Percentiles rank a stretch among this genome's conserved stretches.
Evolutionary conservation across 2,113 vertebrate species (phyloP).

Genomic region (Sphyrna mokarran): DNA sequence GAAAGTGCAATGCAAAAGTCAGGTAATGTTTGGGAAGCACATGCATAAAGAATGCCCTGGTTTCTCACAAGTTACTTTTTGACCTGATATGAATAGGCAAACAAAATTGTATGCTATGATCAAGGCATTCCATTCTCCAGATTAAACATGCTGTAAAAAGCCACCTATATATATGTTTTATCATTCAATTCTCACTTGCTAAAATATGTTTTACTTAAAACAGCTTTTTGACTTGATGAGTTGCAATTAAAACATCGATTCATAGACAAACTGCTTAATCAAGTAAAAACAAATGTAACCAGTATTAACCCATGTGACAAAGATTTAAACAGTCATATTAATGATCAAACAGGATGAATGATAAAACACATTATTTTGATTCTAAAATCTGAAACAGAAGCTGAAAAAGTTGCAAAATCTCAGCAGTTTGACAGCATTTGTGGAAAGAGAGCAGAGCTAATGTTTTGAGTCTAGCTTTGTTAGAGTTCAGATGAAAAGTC

Average conservation of each 20-base stretch:
- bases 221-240: background rate
- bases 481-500: too few relatives aligned
- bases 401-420: too few relatives aligned
- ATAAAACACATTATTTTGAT: too few relatives aligned
- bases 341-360: background rate
- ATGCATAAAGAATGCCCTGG: background rate
- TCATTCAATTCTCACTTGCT: background rate
- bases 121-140: background rate
- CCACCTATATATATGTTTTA: background rate
- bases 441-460: too few relatives aligned
- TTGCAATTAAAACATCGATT: background rate
- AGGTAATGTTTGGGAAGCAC: background rate
- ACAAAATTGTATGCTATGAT: background rate
- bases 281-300: background rate
- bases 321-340: background rate
- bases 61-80: background rate
- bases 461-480: too few relatives aligned
- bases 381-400: too few relatives aligned
- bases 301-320: background rate
- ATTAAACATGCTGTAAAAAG: background rate
- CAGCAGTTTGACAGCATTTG: too few relatives aligned
- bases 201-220: background rate
- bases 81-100: background rate
- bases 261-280: background rate
- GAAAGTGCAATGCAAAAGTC: background rate